phyloP scores from a whole-genome alignment of 2,797 vertebrate genomes.

The Numenius phaeopus region DNA sequence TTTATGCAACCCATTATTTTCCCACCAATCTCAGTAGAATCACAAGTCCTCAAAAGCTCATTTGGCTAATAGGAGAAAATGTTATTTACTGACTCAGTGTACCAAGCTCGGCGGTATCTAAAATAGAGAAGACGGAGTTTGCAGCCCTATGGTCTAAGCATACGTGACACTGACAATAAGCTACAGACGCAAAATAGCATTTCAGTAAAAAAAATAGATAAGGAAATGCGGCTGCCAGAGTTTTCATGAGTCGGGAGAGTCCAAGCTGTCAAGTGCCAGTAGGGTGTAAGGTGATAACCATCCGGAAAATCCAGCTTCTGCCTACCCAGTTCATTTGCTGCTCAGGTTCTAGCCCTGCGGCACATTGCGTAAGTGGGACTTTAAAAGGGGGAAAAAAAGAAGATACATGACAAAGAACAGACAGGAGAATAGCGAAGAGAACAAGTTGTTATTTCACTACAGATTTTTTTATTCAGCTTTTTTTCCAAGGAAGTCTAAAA shows the following conservation, averaged over 20 bases:
- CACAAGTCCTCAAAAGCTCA: background rate
- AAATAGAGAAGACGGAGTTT: background rate
- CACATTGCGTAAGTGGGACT: background rate
- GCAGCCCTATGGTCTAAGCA: background rate
- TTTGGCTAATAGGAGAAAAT: background rate
- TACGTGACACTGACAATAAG: fast-evolving
- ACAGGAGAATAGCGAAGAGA: background rate
- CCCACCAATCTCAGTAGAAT: background rate
- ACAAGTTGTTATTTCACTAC: background rate
- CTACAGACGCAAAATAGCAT: background rate
- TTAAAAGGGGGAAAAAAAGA: background rate
- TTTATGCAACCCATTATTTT: background rate
- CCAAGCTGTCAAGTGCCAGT: background rate
- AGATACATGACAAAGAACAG: background rate
- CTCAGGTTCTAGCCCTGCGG: background rate
- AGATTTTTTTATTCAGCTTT: background rate
- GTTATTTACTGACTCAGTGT: background rate
- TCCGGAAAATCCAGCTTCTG: background rate
- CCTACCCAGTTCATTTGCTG: background rate
- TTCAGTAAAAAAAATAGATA: background rate
- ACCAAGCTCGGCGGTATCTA: background rate
- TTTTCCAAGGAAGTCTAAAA: background rate
- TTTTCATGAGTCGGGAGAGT: background rate
- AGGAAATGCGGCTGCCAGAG: background rate
- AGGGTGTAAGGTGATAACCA: background rate